Base-by-base conservation (phyloP, 30 jellyfish, hydroid and myxozoan species). In the Nemopilema nomurai region DNA sequence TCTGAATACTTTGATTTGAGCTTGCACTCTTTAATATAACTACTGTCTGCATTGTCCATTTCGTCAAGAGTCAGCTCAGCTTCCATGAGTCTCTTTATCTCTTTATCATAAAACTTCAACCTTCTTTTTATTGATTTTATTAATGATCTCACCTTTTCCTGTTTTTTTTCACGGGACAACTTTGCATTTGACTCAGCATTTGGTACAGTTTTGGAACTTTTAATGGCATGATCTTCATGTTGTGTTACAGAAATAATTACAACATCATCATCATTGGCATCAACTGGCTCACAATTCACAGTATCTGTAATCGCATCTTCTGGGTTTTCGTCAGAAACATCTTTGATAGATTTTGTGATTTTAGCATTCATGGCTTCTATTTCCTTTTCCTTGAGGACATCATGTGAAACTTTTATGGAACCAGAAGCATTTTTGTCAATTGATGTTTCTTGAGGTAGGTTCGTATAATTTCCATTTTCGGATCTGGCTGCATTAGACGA, bases 1-100 rank as follows among this genome's bases (percentile, higher is more conserved):
- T 21, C 77, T 18, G 87, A 27, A 81, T 52, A 94, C 21, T 73
- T 76, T 32, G 80, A 90, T 82, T 94, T 94, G 82, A 94, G 78
- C 71, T 87, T 85, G 67, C 90, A 51, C 73, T 94, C 99, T 31
- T 51, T 75, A 4, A 94, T 52, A 66, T 94, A 94, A 31, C 92
- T 80, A 71, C 97, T 89, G 57, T 89, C 95, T 7, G 81, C 93
- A 21, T 71, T 78, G 29, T 89, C 96, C 99, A 94, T 89, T 27
- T 94, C 97, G 6, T 86, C 87, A 0, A 94, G 90, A 1, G 92
- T 62, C 49, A 94, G 65, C 68, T 94, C 99, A n/a, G 87, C 72
- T 28, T 84, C 68, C 27, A 76, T 76, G 18, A 89, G 90, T 50
- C 69, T 69, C 57, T 85, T 80, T 0, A 94, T 94, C 77, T 94